These are phyloP conservation scores for Steromphala cineraria DNA, from an alignment of 2,888 invertebrate species.

Conservation along the genomic window DNA sequence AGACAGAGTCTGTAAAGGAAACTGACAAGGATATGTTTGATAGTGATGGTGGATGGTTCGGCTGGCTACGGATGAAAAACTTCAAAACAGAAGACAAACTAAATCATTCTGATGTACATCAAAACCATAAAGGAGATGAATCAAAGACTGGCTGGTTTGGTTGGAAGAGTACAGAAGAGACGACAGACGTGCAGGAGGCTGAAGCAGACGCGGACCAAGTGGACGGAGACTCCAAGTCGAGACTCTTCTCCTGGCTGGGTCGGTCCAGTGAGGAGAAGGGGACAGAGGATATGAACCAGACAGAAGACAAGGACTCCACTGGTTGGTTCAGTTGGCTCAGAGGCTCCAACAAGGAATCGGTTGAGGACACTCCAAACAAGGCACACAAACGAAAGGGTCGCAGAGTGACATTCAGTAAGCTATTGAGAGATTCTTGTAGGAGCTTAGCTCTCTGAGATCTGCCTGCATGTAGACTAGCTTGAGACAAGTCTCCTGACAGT, in stretches of 20 bases:
- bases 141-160: constrained; percentile 6
- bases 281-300: not conserved
- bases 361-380: not conserved
- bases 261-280: not conserved
- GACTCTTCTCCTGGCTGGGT: constrained; percentile 7
- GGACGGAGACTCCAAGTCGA: not conserved
- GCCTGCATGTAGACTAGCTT: too few relatives aligned
- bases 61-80: not conserved
- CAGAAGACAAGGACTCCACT: not conserved
- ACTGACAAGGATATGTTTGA: not conserved
- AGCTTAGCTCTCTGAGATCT: too few relatives aligned
- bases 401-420: constrained; percentile 9
- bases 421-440: too few relatives aligned
- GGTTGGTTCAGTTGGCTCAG: constrained; percentile 6
- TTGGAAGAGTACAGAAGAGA: constrained; percentile 1
- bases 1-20: not conserved
- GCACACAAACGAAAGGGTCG: not conserved
- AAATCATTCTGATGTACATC: not conserved
- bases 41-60: not conserved
- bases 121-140: not conserved
- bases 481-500: too few relatives aligned
- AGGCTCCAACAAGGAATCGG: not conserved
- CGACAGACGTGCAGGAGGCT: not conserved
- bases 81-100: not conserved
- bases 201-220: not conserved